Evolutionary conservation across 2,113 vertebrate species (phyloP).

Genomic region (Elachura formosa): DNA sequence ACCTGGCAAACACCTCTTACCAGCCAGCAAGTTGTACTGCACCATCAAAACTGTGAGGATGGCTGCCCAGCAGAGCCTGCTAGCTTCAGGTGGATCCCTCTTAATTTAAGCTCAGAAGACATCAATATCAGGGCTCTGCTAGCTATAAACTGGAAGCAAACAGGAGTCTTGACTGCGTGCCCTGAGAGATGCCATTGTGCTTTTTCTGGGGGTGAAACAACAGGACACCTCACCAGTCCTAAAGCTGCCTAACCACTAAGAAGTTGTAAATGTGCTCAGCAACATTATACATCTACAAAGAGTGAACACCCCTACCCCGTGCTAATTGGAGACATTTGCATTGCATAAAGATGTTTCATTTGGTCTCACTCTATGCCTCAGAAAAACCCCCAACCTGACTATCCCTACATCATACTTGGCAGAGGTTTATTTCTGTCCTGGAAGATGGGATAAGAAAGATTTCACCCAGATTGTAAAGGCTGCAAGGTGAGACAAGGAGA

Average conservation of each 20-base stretch:
- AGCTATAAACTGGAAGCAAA: neutral
- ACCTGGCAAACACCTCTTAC: fast-evolving
- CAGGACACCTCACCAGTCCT: neutral
- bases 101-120: neutral
- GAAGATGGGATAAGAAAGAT: neutral
- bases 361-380: neutral
- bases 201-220: neutral
- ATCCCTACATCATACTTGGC: fast-evolving
- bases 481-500: neutral
- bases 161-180: neutral
- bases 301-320: neutral
- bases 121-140: neutral
- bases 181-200: neutral
- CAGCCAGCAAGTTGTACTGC: neutral
- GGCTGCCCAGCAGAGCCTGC: neutral
- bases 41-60: neutral
- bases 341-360: neutral
- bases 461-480: neutral
- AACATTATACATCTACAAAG: neutral
- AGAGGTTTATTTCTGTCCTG: neutral
- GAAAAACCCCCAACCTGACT: neutral
- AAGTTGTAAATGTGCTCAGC: neutral
- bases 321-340: neutral
- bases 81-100: neutral
- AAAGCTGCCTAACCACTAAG: neutral